Evolutionary conservation across 2,113 vertebrate species (phyloP).

Genomic region (Paradoxurus hermaphroditus): DNA sequence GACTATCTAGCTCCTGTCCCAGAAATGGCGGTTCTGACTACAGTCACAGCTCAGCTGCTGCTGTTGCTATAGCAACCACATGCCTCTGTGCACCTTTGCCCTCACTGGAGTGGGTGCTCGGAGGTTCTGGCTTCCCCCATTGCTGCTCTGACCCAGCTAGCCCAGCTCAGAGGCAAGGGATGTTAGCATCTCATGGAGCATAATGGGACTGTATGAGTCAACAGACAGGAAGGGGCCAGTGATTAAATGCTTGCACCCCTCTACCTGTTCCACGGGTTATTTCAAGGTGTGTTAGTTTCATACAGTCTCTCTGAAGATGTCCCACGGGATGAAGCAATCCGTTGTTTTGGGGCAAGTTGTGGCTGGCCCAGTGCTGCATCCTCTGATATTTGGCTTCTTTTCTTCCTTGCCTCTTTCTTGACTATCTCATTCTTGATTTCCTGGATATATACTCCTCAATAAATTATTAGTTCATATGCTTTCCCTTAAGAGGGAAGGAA

Average conservation of each 20-base stretch:
- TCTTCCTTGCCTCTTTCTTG: neutral
- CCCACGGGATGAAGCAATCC: neutral
- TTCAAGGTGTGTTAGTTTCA: neutral
- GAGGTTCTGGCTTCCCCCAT: neutral
- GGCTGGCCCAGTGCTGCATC: neutral
- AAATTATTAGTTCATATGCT: neutral
- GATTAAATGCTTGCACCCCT: neutral
- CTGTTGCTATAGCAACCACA: neutral
- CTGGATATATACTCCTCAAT: neutral
- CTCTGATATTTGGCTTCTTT: neutral
- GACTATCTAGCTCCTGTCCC: neutral
- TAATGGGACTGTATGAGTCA: neutral
- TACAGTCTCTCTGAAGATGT: neutral
- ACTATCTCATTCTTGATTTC: neutral
- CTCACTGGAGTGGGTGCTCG: no score
- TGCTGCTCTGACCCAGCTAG: neutral
- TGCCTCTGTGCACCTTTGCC: neutral
- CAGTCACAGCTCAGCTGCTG: neutral
- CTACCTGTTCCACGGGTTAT: rapidly evolving
- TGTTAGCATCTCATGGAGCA: neutral
- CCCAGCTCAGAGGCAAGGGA: neutral
- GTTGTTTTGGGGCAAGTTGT: neutral
- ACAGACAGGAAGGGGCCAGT: neutral
- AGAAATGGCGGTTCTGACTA: neutral
- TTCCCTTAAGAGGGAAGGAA: neutral